Conservation (phyloP, 1,140 invertebrate genomes). For the Monochamus saltuarius region DNA sequence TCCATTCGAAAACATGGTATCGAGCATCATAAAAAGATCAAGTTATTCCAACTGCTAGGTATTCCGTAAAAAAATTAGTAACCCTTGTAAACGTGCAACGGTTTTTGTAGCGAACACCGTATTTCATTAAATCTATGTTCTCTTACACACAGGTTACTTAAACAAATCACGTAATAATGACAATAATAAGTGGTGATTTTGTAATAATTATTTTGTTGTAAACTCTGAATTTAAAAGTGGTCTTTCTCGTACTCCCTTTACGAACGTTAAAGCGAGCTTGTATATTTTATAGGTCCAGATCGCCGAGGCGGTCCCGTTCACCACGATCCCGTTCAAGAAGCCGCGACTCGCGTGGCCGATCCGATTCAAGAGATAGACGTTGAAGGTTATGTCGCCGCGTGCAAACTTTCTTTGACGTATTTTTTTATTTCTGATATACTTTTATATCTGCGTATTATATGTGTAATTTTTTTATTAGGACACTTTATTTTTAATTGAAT, state of each 20-base stretch:
- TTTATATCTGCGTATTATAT: too few relatives aligned
- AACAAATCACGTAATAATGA: conserved; percentile 11
- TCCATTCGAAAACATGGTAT: too few relatives aligned
- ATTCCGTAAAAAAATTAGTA: too few relatives aligned
- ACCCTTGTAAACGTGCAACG: too few relatives aligned
- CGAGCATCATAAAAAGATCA: too few relatives aligned
- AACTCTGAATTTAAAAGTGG: background rate
- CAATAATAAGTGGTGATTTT: conserved; percentile 12
- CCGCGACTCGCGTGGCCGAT: conserved; percentile 56
- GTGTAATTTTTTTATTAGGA: too few relatives aligned
- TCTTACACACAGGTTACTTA: background rate
- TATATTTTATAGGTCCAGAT: conserved; percentile 55
- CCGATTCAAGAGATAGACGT: conserved; percentile 41
- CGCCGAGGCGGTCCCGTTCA: conserved; percentile 54
- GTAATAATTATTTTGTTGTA: conserved; percentile 16
- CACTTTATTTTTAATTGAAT: too few relatives aligned
- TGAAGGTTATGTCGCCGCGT: conserved; percentile 33
- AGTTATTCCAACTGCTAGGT: too few relatives aligned
- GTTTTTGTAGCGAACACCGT: background rate
- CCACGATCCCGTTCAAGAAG: conserved; percentile 56
- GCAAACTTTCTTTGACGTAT: too few relatives aligned
- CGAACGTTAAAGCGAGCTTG: background rate
- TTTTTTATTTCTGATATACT: too few relatives aligned
- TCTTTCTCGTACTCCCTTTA: background rate
- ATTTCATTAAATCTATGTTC: too few relatives aligned